A percentile compares a stretch with the other conserved stretches of the same genome.
Evolutionary conservation across 2,113 vertebrate genomes (phyloP).

Genomic region (Lampris incognitus): DNA sequence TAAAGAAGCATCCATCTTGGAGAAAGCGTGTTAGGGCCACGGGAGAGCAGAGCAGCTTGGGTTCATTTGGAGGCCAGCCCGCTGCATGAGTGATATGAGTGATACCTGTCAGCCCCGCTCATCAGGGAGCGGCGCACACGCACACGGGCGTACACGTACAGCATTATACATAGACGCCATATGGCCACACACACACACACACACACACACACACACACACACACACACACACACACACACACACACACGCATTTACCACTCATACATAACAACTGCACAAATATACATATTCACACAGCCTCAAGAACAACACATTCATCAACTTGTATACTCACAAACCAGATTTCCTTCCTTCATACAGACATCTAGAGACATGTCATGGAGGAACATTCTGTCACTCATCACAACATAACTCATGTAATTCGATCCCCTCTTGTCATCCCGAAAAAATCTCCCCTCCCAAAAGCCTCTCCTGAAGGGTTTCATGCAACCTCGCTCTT

Average conservation of each 20-base stretch:
- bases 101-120: constrained; percentile 90
- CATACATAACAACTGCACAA: constrained; percentile 51
- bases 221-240: constrained; percentile 11
- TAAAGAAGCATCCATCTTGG: constrained; percentile 99
- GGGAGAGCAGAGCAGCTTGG: constrained; percentile 90
- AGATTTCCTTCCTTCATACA: constrained; percentile 53
- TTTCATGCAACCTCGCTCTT: constrained; percentile 63
- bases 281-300: not conserved
- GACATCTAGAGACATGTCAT: constrained; percentile 61
- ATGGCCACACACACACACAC: constrained; percentile 41
- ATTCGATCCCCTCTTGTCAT: constrained; percentile 74
- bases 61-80: constrained; percentile 92
- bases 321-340: constrained; percentile 51
- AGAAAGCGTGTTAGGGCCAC: constrained; percentile 92
- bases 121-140: constrained; percentile 71
- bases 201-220: not conserved
- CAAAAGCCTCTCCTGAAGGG: constrained; percentile 60
- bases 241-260: constrained; percentile 9
- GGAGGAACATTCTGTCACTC: constrained; percentile 76
- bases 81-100: constrained; percentile 93
- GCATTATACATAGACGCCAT: constrained; percentile 70
- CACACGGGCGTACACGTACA: constrained; percentile 16
- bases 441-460: constrained; percentile 69
- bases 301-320: constrained; percentile 48
- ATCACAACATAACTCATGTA: constrained; percentile 71